Conservation (phyloP, 2,113 vertebrate species). For the Platichthys flesus region DNA sequence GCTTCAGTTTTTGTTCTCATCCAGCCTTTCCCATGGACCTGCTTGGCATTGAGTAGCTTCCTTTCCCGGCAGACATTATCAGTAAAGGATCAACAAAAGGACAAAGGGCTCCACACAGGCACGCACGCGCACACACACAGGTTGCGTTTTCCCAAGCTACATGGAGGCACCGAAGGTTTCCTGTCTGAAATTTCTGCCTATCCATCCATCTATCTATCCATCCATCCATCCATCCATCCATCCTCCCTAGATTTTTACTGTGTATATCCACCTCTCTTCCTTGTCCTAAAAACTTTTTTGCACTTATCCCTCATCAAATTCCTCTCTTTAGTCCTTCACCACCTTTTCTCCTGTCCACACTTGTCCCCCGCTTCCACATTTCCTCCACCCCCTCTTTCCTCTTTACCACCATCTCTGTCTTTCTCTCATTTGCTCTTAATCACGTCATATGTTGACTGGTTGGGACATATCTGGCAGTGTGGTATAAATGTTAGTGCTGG, state of each 20-base stretch:
- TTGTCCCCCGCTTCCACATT: slow-evolving; percentile 2
- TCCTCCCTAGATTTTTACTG: background rate
- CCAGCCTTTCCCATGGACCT: slow-evolving; percentile 69
- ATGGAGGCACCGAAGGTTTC: slow-evolving; percentile 44
- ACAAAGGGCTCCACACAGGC: slow-evolving; percentile 58
- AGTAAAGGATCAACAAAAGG: slow-evolving; percentile 71
- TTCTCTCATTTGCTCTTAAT: background rate
- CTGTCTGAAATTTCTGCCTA: slow-evolving; percentile 22
- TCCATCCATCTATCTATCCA: background rate
- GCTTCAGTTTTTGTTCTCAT: slow-evolving; percentile 16
- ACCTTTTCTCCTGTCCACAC: slow-evolving; percentile 2
- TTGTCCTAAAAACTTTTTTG: background rate
- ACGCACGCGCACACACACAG: slow-evolving; percentile 30
- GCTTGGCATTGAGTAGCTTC: slow-evolving; percentile 79
- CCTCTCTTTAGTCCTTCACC: slow-evolving; percentile 24
- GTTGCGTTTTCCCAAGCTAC: slow-evolving; percentile 62
- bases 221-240: slow-evolving; percentile 1
- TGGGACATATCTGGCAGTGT: background rate
- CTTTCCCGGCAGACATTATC: slow-evolving; percentile 72
- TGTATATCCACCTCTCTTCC: background rate
- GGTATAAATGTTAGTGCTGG: slow-evolving; percentile 1
- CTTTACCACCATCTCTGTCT: background rate
- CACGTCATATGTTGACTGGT: background rate
- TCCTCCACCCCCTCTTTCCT: background rate
- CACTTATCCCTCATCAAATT: background rate